Evolutionary conservation across 2,888 invertebrate species (phyloP).

Genomic region (Macrostomum cliftonense): DNA sequence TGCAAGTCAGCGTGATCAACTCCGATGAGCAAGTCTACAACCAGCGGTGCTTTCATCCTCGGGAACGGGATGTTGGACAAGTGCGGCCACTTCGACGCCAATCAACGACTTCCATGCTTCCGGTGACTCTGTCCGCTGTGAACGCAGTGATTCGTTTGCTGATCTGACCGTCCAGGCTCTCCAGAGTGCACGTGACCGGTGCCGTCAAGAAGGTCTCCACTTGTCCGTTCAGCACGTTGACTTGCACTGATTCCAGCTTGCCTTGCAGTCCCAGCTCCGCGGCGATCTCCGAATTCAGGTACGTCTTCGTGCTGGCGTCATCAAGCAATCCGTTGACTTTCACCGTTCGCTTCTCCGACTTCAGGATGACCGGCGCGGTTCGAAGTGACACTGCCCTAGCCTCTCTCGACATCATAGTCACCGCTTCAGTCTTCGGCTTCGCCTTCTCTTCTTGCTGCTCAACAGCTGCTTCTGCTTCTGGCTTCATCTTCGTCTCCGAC

Average conservation of each 20-base stretch:
- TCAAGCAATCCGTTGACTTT: conserved; percentile 14
- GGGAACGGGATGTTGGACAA: conserved; percentile 3
- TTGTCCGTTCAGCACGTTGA: not conserved
- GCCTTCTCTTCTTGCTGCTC: not conserved
- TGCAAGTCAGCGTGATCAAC: conserved; percentile 3
- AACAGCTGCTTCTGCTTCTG: not conserved
- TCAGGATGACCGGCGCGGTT: conserved; percentile 13
- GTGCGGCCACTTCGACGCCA: conserved; percentile 4
- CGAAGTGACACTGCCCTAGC: conserved; percentile 1
- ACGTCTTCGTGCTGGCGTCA: conserved; percentile 15
- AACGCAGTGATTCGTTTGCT: not conserved
- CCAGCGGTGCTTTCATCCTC: not conserved
- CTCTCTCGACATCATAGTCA: not conserved
- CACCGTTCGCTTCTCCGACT: conserved; percentile 1
- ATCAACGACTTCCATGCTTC: conserved; percentile 1
- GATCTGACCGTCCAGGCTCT: not conserved
- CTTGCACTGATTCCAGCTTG: not conserved
- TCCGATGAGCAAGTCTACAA: conserved; percentile 6
- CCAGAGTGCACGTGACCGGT: not conserved
- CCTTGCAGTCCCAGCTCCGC: conserved; percentile 10
- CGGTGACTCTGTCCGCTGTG: conserved; percentile 1
- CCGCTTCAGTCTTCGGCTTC: not conserved
- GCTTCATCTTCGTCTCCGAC: too few relatives aligned
- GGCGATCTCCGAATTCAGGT: conserved; percentile 12
- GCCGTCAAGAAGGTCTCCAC: not conserved